A percentile compares a stretch with the other conserved stretches of the same genome.
Evolutionary conservation across 2,113 vertebrate genomes (phyloP).

Genomic region (Gorilla gorilla): DNA sequence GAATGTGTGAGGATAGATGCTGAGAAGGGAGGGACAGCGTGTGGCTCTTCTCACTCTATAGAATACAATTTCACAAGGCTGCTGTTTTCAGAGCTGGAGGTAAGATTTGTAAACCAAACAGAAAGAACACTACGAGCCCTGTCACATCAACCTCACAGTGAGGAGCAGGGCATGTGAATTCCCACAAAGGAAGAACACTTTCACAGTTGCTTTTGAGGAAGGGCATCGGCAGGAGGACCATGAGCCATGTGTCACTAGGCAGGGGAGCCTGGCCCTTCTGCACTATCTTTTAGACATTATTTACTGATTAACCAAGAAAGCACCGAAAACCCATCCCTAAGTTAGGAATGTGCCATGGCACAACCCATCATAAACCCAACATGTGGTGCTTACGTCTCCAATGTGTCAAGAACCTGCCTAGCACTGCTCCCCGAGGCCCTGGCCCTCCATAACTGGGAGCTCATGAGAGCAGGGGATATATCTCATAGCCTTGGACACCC

Average conservation of each 20-base stretch:
- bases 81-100: background rate
- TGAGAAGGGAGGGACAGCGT: too few species aligned
- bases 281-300: background rate
- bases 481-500: too few species aligned
- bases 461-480: background rate
- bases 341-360: background rate
- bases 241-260: background rate
- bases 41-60: background rate
- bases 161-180: background rate
- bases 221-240: background rate
- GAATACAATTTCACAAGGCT: background rate
- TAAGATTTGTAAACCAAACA: background rate
- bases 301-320: background rate
- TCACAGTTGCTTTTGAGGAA: background rate
- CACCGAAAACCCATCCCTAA: background rate
- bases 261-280: background rate
- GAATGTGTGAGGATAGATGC: background rate
- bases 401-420: background rate
- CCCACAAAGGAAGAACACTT: background rate
- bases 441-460: background rate
- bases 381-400: background rate
- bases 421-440: background rate
- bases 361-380: background rate
- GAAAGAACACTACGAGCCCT: background rate
- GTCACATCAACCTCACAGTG: background rate